phyloP scores from a whole-genome alignment of 2,888 invertebrate species.

The Charanyca ferruginea region DNA sequence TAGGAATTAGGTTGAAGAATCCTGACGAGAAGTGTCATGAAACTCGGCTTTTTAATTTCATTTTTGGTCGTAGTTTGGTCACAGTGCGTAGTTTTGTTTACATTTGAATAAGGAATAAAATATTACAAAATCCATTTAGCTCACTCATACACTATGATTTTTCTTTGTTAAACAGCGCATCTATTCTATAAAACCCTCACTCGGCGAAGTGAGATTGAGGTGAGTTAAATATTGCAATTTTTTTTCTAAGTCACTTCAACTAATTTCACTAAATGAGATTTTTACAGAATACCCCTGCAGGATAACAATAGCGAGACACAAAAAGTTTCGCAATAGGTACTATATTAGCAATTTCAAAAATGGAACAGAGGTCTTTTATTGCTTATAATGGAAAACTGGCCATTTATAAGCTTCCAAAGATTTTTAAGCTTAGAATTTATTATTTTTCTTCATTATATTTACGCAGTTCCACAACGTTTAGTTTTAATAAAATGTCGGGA shows the following conservation, averaged over 20 bases:
- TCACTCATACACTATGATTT: neutral
- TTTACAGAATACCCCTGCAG: too few species aligned
- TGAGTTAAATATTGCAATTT: too few species aligned
- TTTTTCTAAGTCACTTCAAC: too few species aligned
- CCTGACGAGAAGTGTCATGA: too few species aligned
- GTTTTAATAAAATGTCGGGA: slow-evolving; percentile 61
- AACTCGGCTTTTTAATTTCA: too few species aligned
- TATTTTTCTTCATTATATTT: slow-evolving; percentile 54
- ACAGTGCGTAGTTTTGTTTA: too few species aligned
- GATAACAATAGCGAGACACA: neutral
- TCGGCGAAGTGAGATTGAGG: too few species aligned
- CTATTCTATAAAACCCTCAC: too few species aligned
- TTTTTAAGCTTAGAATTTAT: slow-evolving; percentile 53
- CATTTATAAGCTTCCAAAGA: slow-evolving; percentile 55
- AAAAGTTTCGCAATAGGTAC: slow-evolving; percentile 21
- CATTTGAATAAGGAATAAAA: too few species aligned
- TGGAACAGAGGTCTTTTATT: slow-evolving; percentile 46
- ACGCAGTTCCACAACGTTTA: slow-evolving; percentile 63
- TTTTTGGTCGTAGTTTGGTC: too few species aligned
- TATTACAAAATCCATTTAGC: neutral
- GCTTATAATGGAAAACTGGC: slow-evolving; percentile 60
- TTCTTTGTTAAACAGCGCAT: neutral
- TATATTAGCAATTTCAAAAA: slow-evolving; percentile 47
- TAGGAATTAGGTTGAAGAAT: too few species aligned
- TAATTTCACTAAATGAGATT: too few species aligned